phyloP scores from a whole-genome alignment of 2,797 vertebrate species.

The Silurus aristotelis region DNA sequence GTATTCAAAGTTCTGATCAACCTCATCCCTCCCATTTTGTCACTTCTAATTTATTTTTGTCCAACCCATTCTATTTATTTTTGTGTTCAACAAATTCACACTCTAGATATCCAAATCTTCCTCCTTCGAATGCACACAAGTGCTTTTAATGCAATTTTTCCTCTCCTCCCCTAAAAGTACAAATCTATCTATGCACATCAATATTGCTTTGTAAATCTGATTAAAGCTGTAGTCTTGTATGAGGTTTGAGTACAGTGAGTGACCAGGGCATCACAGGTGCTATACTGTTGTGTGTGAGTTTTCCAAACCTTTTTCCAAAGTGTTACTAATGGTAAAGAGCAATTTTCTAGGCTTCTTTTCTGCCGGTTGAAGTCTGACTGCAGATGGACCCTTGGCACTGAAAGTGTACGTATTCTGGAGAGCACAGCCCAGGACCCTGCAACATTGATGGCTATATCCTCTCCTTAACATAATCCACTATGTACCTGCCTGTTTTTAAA shows the following conservation, averaged over 20 bases:
- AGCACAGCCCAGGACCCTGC: constrained; percentile 99
- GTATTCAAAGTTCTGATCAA: constrained; percentile 32
- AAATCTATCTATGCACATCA: constrained; percentile 47
- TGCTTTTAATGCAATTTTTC: constrained; percentile 6
- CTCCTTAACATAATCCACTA: constrained; percentile 77
- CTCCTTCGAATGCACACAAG: constrained; percentile 2
- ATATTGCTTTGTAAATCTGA: constrained; percentile 36
- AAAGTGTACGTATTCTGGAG: constrained; percentile 99
- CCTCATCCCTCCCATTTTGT: constrained; percentile 11
- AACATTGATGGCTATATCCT: constrained; percentile 98
- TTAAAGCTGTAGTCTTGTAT: constrained; percentile 51
- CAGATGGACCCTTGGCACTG: constrained; percentile 99
- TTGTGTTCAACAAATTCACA: neutral
- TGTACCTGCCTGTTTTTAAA: constrained; percentile 84
- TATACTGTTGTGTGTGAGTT: constrained; percentile 99
- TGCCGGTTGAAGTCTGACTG: constrained; percentile 99
- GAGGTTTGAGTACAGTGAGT: constrained; percentile 68
- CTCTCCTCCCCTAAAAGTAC: constrained; percentile 20
- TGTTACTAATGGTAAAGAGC: constrained; percentile 99
- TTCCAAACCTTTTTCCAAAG: constrained; percentile 99
- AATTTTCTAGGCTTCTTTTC: constrained; percentile 99
- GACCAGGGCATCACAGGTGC: constrained; percentile 84
- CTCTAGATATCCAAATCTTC: constrained; percentile 8
- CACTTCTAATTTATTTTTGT: constrained; percentile 23
- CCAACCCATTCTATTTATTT: constrained; percentile 24